Evolutionary conservation across 2,888 invertebrate species (phyloP), one percentile per base, ranked within the genome.

Genomic region (Myathropa florea): DNA sequence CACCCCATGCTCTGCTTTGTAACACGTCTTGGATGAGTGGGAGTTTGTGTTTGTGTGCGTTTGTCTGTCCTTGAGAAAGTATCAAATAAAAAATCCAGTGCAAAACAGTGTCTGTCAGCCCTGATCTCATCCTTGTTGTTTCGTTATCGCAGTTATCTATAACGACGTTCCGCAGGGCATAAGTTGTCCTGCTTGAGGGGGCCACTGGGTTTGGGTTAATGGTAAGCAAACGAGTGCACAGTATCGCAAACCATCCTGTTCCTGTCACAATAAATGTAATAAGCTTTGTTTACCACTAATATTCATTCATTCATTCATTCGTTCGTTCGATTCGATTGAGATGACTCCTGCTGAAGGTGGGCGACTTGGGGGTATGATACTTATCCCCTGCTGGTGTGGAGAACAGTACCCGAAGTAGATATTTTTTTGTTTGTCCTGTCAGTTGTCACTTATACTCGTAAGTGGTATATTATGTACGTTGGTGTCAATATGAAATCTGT

Each of bases 281-380:
- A 91, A 90, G 91, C 90, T 90, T 90, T 91, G 91, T 90, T 91
- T 90, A 89, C 89, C 91, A 89, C 90, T 75, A 75, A 81, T 81
- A 75, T 81, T 68, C 65, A 39, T 85, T 68, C 59, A 21, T 55
- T 39, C 23, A 23, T 73, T 65, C 55, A 6, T 70, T 33, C 10
- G 60, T 30, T 67, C 28, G 39, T 10, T 82, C 39, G n/a, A n/a
- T 75, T 30, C 46, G 55, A 65, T 46, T 59, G 65, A 55, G 64
- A 59, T 55, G 68, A 59, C 63, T 61, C 72, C 53, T 67, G n/a
- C 53, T 67, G n/a, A 6, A n/a, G n/a, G 39, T 57, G 57, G 57
- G 57, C 4, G 53, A 7, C n/a, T n/a, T 46, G 53, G 53, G 53
- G 9, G 1, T 33, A 7, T 10, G 18, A 18, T 6, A 46, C 63